Percentiles rank a stretch among this genome's conserved stretches.
Evolutionary conservation across 2,797 vertebrate species (phyloP).

Genomic region (Falco concolor): DNA sequence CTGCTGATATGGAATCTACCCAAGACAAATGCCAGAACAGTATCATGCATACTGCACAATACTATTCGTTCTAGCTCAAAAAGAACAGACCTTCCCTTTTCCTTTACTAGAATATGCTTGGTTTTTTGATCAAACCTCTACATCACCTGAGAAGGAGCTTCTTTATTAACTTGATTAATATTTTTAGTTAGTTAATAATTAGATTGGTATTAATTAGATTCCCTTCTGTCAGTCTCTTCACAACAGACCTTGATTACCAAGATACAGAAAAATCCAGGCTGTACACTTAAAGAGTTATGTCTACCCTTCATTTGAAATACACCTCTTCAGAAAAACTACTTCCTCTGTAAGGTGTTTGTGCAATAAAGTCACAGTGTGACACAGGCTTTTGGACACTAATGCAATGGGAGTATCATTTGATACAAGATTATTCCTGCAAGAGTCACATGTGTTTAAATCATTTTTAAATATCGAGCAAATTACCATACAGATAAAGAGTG

Average conservation of each 20-base stretch:
- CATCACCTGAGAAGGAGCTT: not conserved
- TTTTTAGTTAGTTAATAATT: not conserved
- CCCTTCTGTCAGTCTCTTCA: not conserved
- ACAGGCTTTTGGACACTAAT: not conserved
- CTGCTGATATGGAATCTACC: not conserved
- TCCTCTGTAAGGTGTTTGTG: not conserved
- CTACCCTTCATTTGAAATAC: not conserved
- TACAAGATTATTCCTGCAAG: not conserved
- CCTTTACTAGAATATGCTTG: not conserved
- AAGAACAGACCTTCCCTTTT: not conserved
- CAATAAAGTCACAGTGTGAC: not conserved
- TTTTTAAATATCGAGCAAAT: not conserved
- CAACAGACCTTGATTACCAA: not conserved
- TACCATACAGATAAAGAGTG: not conserved
- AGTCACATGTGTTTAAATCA: not conserved
- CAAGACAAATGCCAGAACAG: not conserved
- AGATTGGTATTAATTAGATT: not conserved
- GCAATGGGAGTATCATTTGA: not conserved
- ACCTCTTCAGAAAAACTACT: not conserved
- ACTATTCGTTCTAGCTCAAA: not conserved
- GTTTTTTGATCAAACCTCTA: not conserved
- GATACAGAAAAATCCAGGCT: not conserved
- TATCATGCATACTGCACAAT: accelerated
- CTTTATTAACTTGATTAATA: not conserved
- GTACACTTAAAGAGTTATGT: not conserved